Evolutionary conservation across 2,797 vertebrate genomes (phyloP).

Genomic region (Heliangelus exortis): DNA sequence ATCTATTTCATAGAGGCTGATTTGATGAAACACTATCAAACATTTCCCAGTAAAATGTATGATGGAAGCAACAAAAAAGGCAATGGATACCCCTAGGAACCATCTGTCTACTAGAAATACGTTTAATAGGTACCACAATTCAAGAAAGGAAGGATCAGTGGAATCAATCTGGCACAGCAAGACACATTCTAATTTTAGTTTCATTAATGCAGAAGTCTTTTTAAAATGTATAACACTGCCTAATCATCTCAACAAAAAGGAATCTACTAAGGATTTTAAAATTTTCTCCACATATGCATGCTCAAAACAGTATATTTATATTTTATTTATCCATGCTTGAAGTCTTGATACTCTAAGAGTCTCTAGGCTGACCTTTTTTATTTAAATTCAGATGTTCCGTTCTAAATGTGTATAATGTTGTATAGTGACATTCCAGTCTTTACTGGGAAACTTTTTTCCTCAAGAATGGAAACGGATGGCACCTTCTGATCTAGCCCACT

Average conservation of each 20-base stretch:
- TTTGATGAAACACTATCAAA: neutral
- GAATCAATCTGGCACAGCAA: conserved; percentile 1
- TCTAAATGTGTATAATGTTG: neutral
- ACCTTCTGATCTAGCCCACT: neutral
- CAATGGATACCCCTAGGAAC: neutral
- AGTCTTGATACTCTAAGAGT: neutral
- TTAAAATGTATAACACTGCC: neutral
- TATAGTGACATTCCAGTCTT: neutral
- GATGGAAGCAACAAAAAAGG: neutral
- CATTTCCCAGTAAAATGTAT: neutral
- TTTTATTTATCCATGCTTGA: neutral
- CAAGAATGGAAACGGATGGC: neutral
- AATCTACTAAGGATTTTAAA: conserved; percentile 26
- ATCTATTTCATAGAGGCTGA: neutral
- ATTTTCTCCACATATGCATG: neutral
- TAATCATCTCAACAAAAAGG: neutral
- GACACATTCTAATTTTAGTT: conserved; percentile 5
- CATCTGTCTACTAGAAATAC: neutral
- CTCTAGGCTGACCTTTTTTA: neutral
- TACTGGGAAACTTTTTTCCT: neutral
- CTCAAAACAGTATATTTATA: neutral
- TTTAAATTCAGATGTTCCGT: neutral
- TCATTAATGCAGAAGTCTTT: neutral
- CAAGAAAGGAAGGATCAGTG: neutral
- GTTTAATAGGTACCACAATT: conserved; percentile 4